A percentile compares a stretch with the other conserved stretches of the same genome.
Evolutionary conservation across 1,140 invertebrate genomes (phyloP).

Genomic region (Carcinoscorpius rotundicauda): DNA sequence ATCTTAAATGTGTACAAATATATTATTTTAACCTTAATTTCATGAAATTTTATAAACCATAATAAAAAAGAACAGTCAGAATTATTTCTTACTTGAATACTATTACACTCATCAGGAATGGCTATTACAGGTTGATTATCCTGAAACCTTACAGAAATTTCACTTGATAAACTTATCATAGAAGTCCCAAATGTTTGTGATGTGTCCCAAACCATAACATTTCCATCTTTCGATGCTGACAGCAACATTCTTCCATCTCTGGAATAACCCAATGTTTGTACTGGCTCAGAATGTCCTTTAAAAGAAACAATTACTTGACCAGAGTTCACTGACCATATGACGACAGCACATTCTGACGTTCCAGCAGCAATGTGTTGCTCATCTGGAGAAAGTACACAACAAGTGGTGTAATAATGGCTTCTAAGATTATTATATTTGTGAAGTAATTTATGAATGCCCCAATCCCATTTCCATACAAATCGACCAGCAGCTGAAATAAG

Average conservation of each 20-base stretch:
- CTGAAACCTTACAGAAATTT: background rate
- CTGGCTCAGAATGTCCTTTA: background rate
- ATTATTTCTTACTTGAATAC: background rate
- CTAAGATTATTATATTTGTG: background rate
- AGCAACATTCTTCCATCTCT: background rate
- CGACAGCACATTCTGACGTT: background rate
- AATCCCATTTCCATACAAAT: background rate
- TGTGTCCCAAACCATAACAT: background rate
- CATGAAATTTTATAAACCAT: too few relatives aligned
- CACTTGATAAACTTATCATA: background rate
- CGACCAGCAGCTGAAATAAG: background rate
- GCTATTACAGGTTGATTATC: background rate
- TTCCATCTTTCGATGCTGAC: background rate
- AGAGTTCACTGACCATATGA: background rate
- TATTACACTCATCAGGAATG: background rate
- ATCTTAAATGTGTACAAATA: too few relatives aligned
- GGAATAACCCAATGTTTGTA: background rate
- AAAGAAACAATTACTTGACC: background rate
- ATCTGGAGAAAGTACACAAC: constrained; percentile 1
- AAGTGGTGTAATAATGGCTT: background rate
- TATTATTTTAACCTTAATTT: too few relatives aligned
- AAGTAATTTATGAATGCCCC: background rate
- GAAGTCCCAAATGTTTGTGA: background rate
- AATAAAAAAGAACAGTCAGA: too few relatives aligned
- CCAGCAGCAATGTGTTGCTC: background rate